Base-by-base conservation (phyloP, 2,888 invertebrate species). In the Hydrotaea cyrtoneurina region DNA sequence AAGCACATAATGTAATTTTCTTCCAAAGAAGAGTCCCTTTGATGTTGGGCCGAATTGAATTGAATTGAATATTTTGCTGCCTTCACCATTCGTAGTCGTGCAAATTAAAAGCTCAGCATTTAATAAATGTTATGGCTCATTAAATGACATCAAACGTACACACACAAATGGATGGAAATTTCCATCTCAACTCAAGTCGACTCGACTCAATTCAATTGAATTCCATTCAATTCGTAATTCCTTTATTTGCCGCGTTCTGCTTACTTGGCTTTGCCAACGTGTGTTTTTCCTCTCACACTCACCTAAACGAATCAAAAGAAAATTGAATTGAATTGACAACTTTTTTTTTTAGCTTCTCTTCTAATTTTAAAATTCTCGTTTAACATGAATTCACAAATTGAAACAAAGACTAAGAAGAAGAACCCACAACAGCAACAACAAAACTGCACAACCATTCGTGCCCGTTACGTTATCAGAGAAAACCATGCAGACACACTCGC, bases 111-210 rank as follows among this genome's bases (percentile, higher is more conserved):
- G 79, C 74, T 85, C 85, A 85, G 85, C 85, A 85, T 80, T 85
- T 82, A 46, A 80, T 86, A 88, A 88, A 89, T 88, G 87, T 86
- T 87, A 87, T 86, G 87, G 80, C 80, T 89, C 89, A 89, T 89
- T 89, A 87, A 88, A 86, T 87, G 83, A 89, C 87, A 86, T 89
- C 89, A 89, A 89, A 89, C 83, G 26, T 23, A 39, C 31, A 31
- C 31, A 31, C 7, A 31, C 31, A 2, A 7, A 31, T n/a, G n/a
- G 19, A 43, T 21, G 50, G 53, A 11, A 46, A 78, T 66, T 50
- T 81, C 78, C 74, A 78, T 23, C 39, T 75, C 39, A 82, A 77
- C 79, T 76, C 64, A n/a, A n/a, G n/a, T n/a, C n/a, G n/a, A n/a
- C n/a, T n/a, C n/a, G n/a, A n/a, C n/a, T n/a, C n/a, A 78, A 76